phyloP scores from a whole-genome alignment of 92 coral and sea anemone genomes.

The Heteractis magnifica region DNA sequence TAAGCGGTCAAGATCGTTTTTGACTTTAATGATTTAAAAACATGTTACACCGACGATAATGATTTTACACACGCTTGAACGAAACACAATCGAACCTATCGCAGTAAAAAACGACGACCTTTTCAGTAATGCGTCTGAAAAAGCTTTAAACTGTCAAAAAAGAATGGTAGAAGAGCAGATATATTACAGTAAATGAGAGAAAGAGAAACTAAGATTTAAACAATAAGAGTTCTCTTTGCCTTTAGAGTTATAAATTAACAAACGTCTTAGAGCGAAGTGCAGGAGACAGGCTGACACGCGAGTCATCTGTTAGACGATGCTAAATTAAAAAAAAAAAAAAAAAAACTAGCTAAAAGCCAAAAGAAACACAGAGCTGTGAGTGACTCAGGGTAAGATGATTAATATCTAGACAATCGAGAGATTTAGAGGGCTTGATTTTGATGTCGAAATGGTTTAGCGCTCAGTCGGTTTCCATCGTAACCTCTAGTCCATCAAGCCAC shows the following conservation, averaged over 20 bases:
- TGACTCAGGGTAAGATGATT: not conserved
- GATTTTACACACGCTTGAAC: not conserved
- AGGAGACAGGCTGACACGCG: not conserved
- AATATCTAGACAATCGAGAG: not conserved
- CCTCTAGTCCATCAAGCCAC: not conserved
- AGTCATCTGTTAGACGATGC: not conserved
- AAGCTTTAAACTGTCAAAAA: not conserved
- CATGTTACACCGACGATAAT: not conserved
- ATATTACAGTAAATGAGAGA: not conserved
- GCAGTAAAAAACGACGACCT: not conserved
- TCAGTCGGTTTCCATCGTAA: conserved; percentile 28
- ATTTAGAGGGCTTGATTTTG: not conserved
- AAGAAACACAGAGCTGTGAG: not conserved
- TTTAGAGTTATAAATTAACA: not conserved
- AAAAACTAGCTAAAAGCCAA: not conserved
- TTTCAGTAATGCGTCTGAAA: not conserved
- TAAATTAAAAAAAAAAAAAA: not conserved
- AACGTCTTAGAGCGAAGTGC: not conserved
- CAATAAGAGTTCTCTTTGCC: not conserved
- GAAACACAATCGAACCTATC: not conserved
- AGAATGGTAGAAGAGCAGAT: not conserved
- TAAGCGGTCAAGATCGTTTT: not conserved
- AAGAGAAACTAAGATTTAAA: not conserved
- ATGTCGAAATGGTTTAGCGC: conserved; percentile 2
- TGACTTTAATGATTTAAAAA: not conserved